phyloP scores from a whole-genome alignment of 2,888 invertebrate species.

The Dichetophora obliterata region DNA sequence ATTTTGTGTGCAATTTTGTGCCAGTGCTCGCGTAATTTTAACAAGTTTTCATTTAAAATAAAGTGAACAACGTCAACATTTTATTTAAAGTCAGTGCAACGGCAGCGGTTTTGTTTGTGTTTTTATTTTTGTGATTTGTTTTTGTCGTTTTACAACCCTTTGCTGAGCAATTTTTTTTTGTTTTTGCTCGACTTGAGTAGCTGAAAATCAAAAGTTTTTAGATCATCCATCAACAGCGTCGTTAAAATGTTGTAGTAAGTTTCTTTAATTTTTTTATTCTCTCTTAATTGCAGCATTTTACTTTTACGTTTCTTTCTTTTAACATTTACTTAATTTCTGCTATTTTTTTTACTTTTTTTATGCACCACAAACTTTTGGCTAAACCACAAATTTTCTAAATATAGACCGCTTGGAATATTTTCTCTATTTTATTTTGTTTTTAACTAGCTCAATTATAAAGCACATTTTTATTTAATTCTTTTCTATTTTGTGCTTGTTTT shows the following conservation, averaged over 20 bases:
- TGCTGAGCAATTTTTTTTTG: background rate
- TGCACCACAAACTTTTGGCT: background rate
- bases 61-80: background rate
- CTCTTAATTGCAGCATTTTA: background rate
- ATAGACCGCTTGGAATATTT: background rate
- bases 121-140: background rate
- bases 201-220: background rate
- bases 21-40: too few relatives aligned
- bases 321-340: too few relatives aligned
- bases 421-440: background rate
- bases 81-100: background rate
- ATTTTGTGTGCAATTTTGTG: too few relatives aligned
- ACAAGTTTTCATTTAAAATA: too few relatives aligned
- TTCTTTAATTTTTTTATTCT: background rate
- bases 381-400: background rate
- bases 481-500: background rate
- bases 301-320: background rate
- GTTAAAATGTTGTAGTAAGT: constrained; percentile 30
- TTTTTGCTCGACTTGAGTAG: background rate
- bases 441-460: background rate
- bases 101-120: background rate
- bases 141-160: background rate
- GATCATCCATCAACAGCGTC: background rate
- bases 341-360: background rate
- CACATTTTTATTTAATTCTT: background rate